Evolutionary conservation across 2,113 vertebrate genomes (phyloP).

Genomic region (Polypterus bichir): DNA sequence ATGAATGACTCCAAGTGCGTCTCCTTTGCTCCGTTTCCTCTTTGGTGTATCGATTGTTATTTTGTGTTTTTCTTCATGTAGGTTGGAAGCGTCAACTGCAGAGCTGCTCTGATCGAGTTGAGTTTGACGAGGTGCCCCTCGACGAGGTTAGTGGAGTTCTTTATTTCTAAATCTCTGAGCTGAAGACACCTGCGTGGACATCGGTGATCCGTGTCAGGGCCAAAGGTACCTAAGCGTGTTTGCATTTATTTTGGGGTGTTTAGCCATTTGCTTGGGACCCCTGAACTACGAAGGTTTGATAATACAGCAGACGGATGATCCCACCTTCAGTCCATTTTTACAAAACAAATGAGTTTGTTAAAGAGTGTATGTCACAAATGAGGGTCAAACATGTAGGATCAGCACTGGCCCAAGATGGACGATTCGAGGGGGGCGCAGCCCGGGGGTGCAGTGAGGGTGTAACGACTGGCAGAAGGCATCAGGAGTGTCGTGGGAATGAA

Average conservation of each 20-base stretch:
- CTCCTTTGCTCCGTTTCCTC: not conserved
- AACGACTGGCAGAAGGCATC: no score
- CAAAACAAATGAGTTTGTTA: no score
- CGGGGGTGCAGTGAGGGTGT: no score
- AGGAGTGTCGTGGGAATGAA: no score
- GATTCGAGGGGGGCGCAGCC: no score
- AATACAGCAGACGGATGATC: not conserved
- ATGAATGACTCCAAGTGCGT: not conserved
- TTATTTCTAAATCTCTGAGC: not conserved
- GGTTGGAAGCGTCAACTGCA: slow-evolving; percentile 34
- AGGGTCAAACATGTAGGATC: no score
- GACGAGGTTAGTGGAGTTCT: slow-evolving; percentile 22
- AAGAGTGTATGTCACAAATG: no score
- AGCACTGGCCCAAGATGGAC: no score
- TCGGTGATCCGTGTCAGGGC: not conserved
- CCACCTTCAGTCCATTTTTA: no score
- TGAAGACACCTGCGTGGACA: not conserved
- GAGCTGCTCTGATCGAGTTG: slow-evolving; percentile 18
- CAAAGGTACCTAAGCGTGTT: not conserved
- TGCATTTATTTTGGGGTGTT: not conserved
- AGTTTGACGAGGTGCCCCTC: slow-evolving; percentile 25
- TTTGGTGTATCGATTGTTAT: not conserved
- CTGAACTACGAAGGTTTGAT: not conserved
- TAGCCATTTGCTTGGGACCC: not conserved
- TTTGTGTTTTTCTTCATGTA: slow-evolving; percentile 10